Evolutionary conservation across 2,888 invertebrate species (phyloP).

Genomic region (Alloplasta piceator): DNA sequence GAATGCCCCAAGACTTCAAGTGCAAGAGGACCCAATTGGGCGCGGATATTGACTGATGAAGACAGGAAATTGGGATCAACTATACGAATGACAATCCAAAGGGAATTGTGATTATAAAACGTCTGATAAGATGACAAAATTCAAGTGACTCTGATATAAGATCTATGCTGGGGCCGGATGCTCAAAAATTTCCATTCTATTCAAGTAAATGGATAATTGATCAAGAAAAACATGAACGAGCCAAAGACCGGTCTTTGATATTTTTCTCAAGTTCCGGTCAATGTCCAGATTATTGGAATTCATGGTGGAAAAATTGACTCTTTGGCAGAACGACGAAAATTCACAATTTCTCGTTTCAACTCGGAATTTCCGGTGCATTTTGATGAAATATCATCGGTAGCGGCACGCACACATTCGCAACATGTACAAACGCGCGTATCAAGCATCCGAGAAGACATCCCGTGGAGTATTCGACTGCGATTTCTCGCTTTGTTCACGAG

Average conservation of each 20-base stretch:
- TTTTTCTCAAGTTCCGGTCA: no score
- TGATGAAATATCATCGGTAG: conserved; percentile 77
- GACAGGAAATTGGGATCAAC: no score
- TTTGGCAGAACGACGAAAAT: conserved; percentile 17
- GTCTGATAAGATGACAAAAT: no score
- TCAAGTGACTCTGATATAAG: no score
- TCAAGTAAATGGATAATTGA: not conserved
- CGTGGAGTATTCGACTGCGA: conserved; percentile 53
- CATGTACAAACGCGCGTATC: conserved; percentile 5
- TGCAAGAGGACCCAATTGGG: no score
- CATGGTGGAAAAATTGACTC: not conserved
- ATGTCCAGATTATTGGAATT: not conserved
- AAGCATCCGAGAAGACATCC: conserved; percentile 34
- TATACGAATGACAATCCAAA: no score
- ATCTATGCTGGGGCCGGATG: no score
- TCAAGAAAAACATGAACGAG: not conserved
- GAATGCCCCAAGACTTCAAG: no score
- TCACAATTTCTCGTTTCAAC: not conserved
- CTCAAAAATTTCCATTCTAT: no score
- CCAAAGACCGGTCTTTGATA: no score
- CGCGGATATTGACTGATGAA: no score
- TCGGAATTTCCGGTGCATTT: conserved; percentile 75
- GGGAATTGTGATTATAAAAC: no score
- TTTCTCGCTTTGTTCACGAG: conserved; percentile 55
- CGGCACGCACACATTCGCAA: conserved; percentile 25